Evolutionary conservation across 2,888 invertebrate species (phyloP).

Genomic region (Helobdella robusta): DNA sequence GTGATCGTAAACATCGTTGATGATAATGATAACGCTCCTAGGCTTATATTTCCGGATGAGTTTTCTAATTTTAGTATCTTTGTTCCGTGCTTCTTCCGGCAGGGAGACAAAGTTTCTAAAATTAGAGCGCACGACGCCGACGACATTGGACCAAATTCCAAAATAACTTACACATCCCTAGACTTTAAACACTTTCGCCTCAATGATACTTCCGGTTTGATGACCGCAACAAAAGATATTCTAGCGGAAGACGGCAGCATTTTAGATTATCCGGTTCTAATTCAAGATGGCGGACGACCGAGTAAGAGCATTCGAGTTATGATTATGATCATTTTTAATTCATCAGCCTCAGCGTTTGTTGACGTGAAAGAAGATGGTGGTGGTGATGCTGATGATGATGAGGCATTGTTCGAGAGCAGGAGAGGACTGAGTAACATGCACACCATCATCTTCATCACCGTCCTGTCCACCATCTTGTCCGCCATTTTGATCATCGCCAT

Average conservation of each 20-base stretch:
- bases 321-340: slow-evolving; percentile 3
- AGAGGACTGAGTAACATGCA: background rate
- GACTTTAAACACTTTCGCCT: background rate
- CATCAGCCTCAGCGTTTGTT: too few relatives aligned
- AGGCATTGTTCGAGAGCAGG: too few relatives aligned
- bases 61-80: background rate
- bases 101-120: slow-evolving; percentile 5
- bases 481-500: slow-evolving; percentile 12
- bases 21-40: slow-evolving; percentile 5
- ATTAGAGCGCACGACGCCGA: slow-evolving; percentile 7
- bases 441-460: slow-evolving; percentile 7
- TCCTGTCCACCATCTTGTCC: background rate
- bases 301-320: background rate
- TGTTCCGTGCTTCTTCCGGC: background rate
- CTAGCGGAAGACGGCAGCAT: background rate
- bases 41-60: background rate
- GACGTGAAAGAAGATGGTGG: background rate
- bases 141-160: slow-evolving; percentile 11
- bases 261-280: slow-evolving; percentile 2
- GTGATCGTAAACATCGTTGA: slow-evolving; percentile 3
- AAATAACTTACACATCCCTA: background rate
- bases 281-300: background rate
- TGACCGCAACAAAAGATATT: background rate
- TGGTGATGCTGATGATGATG: background rate
- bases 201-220: slow-evolving; percentile 8